phyloP scores from a whole-genome alignment of 2,113 vertebrate species.

The Camelus dromedarius region DNA sequence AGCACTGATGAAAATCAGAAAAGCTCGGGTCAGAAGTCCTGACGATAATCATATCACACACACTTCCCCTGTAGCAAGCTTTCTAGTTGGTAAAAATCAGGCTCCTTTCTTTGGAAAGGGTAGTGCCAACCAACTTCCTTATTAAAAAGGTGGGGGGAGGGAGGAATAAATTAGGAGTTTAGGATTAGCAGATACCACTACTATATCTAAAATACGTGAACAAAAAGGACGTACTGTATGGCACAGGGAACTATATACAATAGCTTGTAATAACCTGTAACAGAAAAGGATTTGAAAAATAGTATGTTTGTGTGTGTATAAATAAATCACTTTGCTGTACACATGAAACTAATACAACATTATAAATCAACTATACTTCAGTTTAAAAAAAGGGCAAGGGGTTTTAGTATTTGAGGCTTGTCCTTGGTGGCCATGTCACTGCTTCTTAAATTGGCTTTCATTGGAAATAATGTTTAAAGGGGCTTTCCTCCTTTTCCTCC shows the following conservation, averaged over 20 bases:
- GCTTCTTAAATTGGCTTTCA: neutral
- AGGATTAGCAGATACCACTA: too few species aligned
- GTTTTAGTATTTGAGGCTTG: neutral
- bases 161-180: too few species aligned
- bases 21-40: neutral
- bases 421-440: neutral
- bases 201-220: too few species aligned
- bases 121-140: neutral
- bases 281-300: too few species aligned
- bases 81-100: neutral
- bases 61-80: neutral
- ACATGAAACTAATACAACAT: too few species aligned
- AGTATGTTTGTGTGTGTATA: too few species aligned
- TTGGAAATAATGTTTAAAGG: conserved; percentile 11
- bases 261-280: too few species aligned
- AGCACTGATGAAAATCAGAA: neutral
- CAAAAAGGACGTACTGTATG: too few species aligned
- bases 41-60: neutral
- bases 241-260: too few species aligned
- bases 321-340: too few species aligned
- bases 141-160: neutral
- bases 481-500: neutral
- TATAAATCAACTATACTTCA: too few species aligned
- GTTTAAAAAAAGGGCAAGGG: neutral
- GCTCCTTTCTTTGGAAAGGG: neutral